Conservation (phyloP, 1,140 invertebrate species). For the Philotrypesis tridentata region DNA sequence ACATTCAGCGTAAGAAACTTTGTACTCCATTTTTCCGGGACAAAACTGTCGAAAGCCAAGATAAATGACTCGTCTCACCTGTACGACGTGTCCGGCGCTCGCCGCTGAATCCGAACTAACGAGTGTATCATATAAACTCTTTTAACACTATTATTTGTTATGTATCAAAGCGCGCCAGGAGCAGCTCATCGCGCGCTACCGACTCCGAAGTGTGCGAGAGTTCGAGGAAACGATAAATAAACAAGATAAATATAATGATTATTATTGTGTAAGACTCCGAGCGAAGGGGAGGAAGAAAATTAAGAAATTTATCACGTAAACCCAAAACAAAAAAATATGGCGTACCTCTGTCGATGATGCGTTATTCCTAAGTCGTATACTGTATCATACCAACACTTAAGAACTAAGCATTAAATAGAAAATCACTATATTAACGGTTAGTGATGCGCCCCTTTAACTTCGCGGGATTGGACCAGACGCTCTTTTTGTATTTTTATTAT, state of each 20-base stretch:
- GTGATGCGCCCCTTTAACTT: conserved; percentile 48
- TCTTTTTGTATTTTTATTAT: background rate
- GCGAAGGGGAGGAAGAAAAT: background rate
- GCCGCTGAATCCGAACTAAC: conserved; percentile 56
- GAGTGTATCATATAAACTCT: conserved; percentile 69
- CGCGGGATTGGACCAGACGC: conserved; percentile 42
- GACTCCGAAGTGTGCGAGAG: background rate
- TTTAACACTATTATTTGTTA: conserved; percentile 68
- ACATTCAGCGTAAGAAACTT: too few species aligned
- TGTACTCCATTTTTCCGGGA: too few species aligned
- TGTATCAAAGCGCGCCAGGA: conserved; percentile 55
- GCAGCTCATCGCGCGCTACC: conserved; percentile 22
- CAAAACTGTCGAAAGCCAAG: too few species aligned
- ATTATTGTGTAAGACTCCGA: background rate
- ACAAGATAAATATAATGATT: conserved; percentile 22
- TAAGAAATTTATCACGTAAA: conserved; percentile 34
- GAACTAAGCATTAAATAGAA: conserved; percentile 65
- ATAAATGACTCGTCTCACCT: too few species aligned
- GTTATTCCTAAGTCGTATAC: conserved; percentile 68
- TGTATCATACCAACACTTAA: conserved; percentile 69
- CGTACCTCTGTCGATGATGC: conserved; percentile 64
- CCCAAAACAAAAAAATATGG: conserved; percentile 13
- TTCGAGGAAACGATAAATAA: conserved; percentile 17
- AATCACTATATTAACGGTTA: conserved; percentile 56
- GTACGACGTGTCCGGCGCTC: conserved; percentile 51